Conservation (phyloP, 2,888 invertebrate species). For the Volucella bombylans region DNA sequence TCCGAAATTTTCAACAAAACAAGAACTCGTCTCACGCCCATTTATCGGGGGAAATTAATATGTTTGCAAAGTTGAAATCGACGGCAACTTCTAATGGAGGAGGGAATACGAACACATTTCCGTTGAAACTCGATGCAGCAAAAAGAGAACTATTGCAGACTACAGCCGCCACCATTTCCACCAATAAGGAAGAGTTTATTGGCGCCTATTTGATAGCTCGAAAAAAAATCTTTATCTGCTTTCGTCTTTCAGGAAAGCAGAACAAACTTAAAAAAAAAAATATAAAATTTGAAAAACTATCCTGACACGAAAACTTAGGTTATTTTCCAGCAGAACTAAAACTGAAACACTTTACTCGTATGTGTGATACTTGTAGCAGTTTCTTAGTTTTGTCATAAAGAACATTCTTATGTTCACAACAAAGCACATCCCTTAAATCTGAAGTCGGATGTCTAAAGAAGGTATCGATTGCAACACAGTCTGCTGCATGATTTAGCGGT, state of each 20-base stretch:
- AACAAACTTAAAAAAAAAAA: conserved; percentile 18
- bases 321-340: conserved; percentile 15
- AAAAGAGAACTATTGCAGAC: conserved; percentile 37
- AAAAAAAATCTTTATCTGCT: conserved; percentile 29
- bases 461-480: conserved; percentile 27
- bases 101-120: conserved; percentile 37
- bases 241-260: not conserved
- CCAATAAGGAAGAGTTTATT: conserved; percentile 19
- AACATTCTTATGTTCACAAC: conserved; percentile 22
- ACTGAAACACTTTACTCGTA: conserved; percentile 13
- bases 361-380: not conserved
- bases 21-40: not conserved
- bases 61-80: conserved; percentile 32
- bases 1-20: not conserved
- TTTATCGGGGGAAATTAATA: conserved; percentile 22
- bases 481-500: conserved; percentile 50
- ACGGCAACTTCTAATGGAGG: conserved; percentile 33
- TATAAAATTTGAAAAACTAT: not conserved
- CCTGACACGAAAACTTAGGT: not conserved
- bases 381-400: conserved; percentile 8
- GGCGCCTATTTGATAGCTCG: conserved; percentile 33
- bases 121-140: conserved; percentile 24
- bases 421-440: not conserved
- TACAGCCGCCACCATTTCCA: conserved; percentile 30
- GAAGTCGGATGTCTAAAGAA: no score